Percentiles rank a stretch among this genome's conserved stretches.
Conservation (phyloP, 2,113 vertebrate species). For the Corythoichthys intestinalis region DNA sequence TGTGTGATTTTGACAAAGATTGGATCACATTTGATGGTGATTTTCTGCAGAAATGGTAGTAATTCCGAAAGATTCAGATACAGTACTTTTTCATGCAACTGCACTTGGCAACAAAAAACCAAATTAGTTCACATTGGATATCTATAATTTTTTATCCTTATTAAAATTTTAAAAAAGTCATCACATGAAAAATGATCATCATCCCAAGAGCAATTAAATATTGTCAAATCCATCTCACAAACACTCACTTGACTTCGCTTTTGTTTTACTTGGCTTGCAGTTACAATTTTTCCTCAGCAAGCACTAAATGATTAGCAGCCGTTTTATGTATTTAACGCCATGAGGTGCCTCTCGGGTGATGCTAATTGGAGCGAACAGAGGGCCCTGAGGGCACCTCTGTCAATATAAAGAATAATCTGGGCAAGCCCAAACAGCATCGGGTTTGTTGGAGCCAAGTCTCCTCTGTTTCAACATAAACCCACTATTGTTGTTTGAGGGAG, state of each 20-base stretch:
- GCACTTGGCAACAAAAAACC: too few species aligned
- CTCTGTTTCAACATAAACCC: neutral
- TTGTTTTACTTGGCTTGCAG: neutral
- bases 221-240: neutral
- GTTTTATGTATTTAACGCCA: neutral
- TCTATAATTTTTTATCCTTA: neutral
- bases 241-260: neutral
- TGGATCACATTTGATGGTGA: too few species aligned
- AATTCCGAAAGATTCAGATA: too few species aligned
- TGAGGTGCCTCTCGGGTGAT: neutral
- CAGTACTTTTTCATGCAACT: too few species aligned
- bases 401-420: neutral
- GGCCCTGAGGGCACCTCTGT: neutral
- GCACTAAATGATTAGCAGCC: neutral
- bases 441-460: neutral
- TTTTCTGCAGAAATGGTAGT: too few species aligned
- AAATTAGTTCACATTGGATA: too few species aligned
- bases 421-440: neutral
- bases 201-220: neutral
- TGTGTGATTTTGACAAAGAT: too few species aligned
- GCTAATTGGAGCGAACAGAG: neutral
- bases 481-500: neutral
- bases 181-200: neutral
- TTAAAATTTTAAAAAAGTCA: neutral
- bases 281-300: neutral